Conservation (phyloP, 2,888 invertebrate genomes). For the Zaprionus lineosus region DNA sequence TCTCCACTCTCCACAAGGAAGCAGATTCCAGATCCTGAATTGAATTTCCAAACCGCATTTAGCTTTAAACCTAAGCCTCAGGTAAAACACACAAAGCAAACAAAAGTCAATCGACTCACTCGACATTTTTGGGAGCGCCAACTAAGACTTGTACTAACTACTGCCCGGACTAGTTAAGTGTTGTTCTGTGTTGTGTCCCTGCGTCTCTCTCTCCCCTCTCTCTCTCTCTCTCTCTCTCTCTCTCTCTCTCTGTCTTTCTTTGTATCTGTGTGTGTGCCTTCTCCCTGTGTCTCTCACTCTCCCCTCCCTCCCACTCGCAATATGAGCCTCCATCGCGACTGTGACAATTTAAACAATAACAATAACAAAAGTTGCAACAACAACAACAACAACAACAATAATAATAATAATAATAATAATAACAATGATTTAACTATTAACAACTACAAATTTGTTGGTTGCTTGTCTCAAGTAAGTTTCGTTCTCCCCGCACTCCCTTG, state of each 20-base stretch:
- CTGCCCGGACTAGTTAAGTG: too few relatives aligned
- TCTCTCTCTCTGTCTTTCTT: constrained; percentile 5
- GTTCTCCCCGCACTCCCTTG: constrained; percentile 15
- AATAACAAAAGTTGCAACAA: constrained; percentile 18
- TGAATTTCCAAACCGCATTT: constrained; percentile 43
- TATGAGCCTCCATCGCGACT: too few relatives aligned
- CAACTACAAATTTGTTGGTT: constrained; percentile 73
- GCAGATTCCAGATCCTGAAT: too few relatives aligned
- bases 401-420: constrained; percentile 21
- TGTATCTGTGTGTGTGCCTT: neutral
- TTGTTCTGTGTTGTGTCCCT: neutral
- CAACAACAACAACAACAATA: constrained; percentile 9
- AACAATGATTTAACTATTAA: constrained; percentile 41
- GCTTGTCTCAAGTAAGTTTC: constrained; percentile 81
- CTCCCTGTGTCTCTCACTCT: neutral
- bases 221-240: constrained; percentile 11
- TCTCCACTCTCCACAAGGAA: too few relatives aligned
- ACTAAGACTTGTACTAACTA: too few relatives aligned
- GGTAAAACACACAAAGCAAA: constrained; percentile 36
- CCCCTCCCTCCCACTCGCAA: too few relatives aligned
- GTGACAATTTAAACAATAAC: too few relatives aligned
- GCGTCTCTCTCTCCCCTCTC: constrained; percentile 3
- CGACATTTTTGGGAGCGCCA: constrained; percentile 41
- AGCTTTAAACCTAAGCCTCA: constrained; percentile 34
- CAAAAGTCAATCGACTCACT: too few relatives aligned